A percentile compares a stretch with the other conserved stretches of the same genome.
These are phyloP conservation scores for Mastomys natalensis DNA, from an alignment of 2,113 vertebrate genomes.

Conservation along the genomic window DNA sequence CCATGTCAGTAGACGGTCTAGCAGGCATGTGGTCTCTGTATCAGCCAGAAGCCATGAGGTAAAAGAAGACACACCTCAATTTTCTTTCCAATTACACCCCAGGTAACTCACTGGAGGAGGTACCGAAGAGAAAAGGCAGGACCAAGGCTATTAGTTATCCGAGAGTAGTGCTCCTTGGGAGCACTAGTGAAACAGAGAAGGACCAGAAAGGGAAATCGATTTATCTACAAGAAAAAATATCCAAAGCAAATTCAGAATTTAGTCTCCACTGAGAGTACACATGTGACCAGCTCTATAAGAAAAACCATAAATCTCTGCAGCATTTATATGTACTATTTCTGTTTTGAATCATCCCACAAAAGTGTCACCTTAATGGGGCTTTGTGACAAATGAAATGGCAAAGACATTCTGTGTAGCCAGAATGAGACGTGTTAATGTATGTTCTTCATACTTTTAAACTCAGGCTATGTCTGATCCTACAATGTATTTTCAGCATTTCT, in stretches of 20 bases:
- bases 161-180: not conserved
- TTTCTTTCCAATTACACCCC: not conserved
- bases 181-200: too few species aligned
- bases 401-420: not conserved
- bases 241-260: not conserved
- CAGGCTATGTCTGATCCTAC: not conserved
- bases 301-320: not conserved
- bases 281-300: not conserved
- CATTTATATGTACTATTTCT: not conserved
- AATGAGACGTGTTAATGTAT: not conserved
- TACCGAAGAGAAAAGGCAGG: not conserved
- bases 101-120: not conserved
- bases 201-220: not conserved
- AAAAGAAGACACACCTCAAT: not conserved
- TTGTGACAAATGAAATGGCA: not conserved
- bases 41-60: not conserved
- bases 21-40: not conserved
- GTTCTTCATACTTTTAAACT: constrained; percentile 13
- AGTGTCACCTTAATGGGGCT: not conserved
- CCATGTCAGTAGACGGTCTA: not conserved
- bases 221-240: not conserved
- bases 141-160: too few species aligned
- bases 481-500: constrained; percentile 40
- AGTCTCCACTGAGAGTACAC: not conserved
- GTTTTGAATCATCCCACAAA: not conserved